Conservation (phyloP, 2,888 invertebrate species). For the Mimachlamys varia region DNA sequence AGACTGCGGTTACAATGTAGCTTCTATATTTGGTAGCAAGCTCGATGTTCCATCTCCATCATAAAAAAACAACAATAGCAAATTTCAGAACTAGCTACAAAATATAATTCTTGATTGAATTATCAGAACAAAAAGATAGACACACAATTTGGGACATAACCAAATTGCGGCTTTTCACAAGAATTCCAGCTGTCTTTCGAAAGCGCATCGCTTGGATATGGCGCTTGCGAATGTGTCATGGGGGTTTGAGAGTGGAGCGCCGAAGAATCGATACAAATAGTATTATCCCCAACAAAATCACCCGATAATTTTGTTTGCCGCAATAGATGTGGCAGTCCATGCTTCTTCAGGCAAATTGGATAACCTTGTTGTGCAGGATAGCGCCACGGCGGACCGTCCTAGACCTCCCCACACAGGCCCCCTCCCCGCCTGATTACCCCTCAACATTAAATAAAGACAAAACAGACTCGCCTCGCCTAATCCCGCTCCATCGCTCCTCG, state of each 20-base stretch:
- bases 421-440: conserved; percentile 7
- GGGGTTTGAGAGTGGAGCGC: background rate
- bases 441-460: conserved; percentile 30
- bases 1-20: background rate
- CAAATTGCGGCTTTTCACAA: background rate
- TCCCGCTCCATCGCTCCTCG: background rate
- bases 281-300: conserved; percentile 33
- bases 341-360: conserved; percentile 34
- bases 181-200: conserved; percentile 1
- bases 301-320: conserved; percentile 36
- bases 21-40: background rate
- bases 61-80: background rate
- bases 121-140: conserved; percentile 7
- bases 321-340: conserved; percentile 31
- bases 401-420: background rate
- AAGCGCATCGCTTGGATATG: background rate
- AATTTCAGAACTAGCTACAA: background rate
- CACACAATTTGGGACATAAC: background rate
- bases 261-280: conserved; percentile 34
- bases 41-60: conserved; percentile 5
- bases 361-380: conserved; percentile 24
- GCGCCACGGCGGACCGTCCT: background rate
- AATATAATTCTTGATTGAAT: conserved; percentile 31
- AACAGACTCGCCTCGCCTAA: conserved; percentile 6
- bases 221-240: conserved; percentile 8